These are phyloP conservation scores for Octomys mimax DNA, from an alignment of 2,797 vertebrate genomes.

Conservation along the genomic window DNA sequence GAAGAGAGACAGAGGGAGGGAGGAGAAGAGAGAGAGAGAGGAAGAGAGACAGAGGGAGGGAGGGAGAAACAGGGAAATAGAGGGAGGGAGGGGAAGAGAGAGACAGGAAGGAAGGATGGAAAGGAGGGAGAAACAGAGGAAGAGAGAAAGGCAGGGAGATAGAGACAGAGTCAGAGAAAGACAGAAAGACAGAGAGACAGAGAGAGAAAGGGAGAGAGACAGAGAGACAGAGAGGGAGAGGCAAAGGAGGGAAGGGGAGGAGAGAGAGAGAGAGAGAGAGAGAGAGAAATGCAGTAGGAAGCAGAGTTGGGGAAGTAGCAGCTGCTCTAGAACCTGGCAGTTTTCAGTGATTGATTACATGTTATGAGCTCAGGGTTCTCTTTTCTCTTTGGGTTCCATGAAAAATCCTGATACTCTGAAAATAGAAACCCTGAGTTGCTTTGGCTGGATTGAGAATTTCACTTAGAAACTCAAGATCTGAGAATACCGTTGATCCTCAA, in stretches of 20 bases:
- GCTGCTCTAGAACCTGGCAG: not conserved
- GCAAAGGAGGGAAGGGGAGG: too few relatives aligned
- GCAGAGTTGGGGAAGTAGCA: not conserved
- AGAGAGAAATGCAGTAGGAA: not conserved
- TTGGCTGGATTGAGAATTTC: not conserved
- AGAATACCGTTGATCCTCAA: not conserved
- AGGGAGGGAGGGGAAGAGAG: too few relatives aligned
- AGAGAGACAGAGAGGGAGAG: too few relatives aligned
- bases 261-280: not conserved
- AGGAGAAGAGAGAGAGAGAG: too few relatives aligned
- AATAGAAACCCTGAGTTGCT: not conserved
- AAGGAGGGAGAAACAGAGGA: too few relatives aligned
- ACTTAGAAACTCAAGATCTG: not conserved
- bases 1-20: too few relatives aligned
- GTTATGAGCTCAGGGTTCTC: not conserved
- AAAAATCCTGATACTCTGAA: not conserved
- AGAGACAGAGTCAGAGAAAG: not conserved
- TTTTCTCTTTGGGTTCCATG: not conserved
- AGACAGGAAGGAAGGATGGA: too few relatives aligned
- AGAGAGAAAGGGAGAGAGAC: too few relatives aligned
- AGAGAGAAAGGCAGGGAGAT: not conserved
- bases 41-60: too few relatives aligned
- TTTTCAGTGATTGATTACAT: not conserved
- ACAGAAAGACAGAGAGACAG: too few relatives aligned
- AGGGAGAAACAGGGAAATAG: too few relatives aligned